phyloP scores from a whole-genome alignment of 2,113 vertebrate genomes.

The pig (Sus scrofa) region DNA sequence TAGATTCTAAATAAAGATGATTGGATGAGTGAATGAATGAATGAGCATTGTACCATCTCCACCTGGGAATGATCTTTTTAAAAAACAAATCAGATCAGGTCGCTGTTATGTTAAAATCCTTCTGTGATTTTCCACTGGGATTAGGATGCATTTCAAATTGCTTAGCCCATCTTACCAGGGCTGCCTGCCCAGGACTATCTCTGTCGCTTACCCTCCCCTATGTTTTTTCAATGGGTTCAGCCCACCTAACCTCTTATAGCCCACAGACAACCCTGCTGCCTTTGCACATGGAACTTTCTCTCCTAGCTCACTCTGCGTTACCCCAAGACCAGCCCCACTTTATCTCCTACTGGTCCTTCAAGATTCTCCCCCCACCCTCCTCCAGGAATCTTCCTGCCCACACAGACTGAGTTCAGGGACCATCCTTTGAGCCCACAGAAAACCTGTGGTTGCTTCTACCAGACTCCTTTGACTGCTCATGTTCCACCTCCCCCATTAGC shows the following conservation, averaged over 20 bases:
- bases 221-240: neutral
- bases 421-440: neutral
- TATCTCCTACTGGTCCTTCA: neutral
- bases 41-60: neutral
- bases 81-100: neutral
- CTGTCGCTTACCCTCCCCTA: neutral
- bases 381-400: neutral
- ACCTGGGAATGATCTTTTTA: neutral
- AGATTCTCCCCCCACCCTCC: neutral
- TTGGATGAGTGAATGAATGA: neutral
- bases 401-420: neutral
- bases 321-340: neutral
- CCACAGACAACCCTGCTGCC: neutral
- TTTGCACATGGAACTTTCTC: neutral
- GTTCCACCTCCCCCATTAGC: neutral
- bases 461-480: neutral
- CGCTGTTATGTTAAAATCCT: neutral
- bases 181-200: neutral
- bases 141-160: neutral
- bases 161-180: neutral
- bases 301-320: fast-evolving
- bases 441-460: neutral
- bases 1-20: neutral
- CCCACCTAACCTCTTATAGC: neutral
- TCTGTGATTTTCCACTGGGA: neutral